Percentiles rank a stretch among this genome's conserved stretches.
phyloP scores from a whole-genome alignment of 2,113 vertebrate species.

The Phylloscopus trochiloides region DNA sequence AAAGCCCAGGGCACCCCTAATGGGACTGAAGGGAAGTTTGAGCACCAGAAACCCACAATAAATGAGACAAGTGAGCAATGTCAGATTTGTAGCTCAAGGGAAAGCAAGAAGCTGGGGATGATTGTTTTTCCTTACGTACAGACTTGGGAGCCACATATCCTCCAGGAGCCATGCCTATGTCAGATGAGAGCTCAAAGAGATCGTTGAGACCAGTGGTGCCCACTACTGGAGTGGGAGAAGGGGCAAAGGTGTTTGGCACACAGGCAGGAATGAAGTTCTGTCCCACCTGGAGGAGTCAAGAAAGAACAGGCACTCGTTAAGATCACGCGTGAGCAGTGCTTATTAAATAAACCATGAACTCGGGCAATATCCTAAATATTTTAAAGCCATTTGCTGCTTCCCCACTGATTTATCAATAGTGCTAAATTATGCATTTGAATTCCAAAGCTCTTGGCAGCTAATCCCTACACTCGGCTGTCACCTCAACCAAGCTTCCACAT shows the following conservation, averaged over 20 bases:
- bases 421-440: slow-evolving; percentile 52
- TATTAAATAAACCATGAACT: slow-evolving; percentile 18
- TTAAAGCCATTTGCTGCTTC: slow-evolving; percentile 19
- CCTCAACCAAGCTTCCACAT: slow-evolving; percentile 24
- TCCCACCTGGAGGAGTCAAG: slow-evolving; percentile 82
- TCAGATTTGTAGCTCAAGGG: not conserved
- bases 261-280: slow-evolving; percentile 51
- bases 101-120: not conserved
- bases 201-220: slow-evolving; percentile 93
- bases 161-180: slow-evolving; percentile 92
- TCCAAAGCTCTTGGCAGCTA: slow-evolving; percentile 27
- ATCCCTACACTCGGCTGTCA: not conserved
- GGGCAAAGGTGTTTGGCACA: slow-evolving; percentile 80
- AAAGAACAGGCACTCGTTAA: not conserved
- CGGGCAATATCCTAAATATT: slow-evolving; percentile 29
- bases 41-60: not conserved
- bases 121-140: slow-evolving; percentile 75
- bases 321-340: not conserved
- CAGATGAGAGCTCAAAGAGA: slow-evolving; percentile 93
- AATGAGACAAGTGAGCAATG: not conserved
- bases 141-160: slow-evolving; percentile 87
- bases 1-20: not conserved
- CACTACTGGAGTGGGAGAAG: slow-evolving; percentile 92
- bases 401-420: slow-evolving; percentile 15
- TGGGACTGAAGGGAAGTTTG: accelerated